These are phyloP conservation scores for Gasteruption jaculator DNA, from an alignment of 2,888 invertebrate species.

Conservation along the genomic window DNA sequence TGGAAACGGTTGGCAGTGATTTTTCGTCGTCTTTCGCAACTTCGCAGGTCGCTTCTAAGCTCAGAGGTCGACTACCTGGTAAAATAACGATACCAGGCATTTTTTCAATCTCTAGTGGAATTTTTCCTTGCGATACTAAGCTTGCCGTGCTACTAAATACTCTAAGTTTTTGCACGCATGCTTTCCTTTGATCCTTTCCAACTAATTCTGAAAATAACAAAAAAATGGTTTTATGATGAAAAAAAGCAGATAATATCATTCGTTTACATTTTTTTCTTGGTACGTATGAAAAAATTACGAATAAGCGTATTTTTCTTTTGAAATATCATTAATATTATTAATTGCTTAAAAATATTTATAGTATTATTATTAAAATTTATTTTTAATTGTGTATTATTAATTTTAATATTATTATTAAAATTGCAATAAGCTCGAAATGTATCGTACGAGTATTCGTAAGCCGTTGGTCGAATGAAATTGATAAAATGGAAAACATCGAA, in stretches of 20 bases:
- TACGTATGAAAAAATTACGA: too few relatives aligned
- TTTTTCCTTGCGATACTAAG: conserved; percentile 33
- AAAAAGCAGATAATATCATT: too few relatives aligned
- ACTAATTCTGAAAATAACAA: conserved; percentile 36
- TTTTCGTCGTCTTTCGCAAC: too few relatives aligned
- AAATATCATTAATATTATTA: conserved; percentile 1
- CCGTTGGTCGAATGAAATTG: too few relatives aligned
- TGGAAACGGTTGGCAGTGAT: too few relatives aligned
- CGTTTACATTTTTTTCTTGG: too few relatives aligned
- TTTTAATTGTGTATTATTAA: not conserved
- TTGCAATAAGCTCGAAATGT: conserved; percentile 26
- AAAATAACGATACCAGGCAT: conserved; percentile 36
- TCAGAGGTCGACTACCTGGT: conserved; percentile 34
- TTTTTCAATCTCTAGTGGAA: conserved; percentile 35
- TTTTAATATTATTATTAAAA: conserved; percentile 10
- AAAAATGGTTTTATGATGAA: too few relatives aligned
- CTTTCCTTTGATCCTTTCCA: conserved; percentile 43
- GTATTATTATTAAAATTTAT: conserved; percentile 5
- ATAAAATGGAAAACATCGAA: too few relatives aligned
- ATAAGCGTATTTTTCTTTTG: too few relatives aligned
- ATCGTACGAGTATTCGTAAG: too few relatives aligned
- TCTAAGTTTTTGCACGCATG: conserved; percentile 40
- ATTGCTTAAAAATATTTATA: not conserved
- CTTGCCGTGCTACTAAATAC: conserved; percentile 37
- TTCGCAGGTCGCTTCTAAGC: too few relatives aligned